Evolutionary conservation across 2,113 vertebrate species (phyloP), one percentile per base, ranked within the genome.

Genomic region (Sphaerodactylus townsendi): DNA sequence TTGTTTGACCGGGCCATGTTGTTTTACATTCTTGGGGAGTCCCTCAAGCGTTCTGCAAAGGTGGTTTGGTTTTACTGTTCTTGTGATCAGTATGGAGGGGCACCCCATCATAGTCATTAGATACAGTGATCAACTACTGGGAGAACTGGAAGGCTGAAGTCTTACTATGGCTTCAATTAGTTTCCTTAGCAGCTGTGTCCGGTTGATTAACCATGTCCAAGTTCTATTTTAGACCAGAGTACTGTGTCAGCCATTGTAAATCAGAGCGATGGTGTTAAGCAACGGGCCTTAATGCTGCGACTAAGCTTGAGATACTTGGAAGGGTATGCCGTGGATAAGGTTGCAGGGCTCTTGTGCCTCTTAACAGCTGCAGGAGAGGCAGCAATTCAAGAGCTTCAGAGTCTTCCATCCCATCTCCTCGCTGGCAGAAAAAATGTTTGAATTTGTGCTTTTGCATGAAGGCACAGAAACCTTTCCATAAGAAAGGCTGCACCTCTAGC

Each of bases 171-270:
- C 35, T 77, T 77, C 59, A 4, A 14, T n/a, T 53, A 25, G 10
- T 72, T 86, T 48, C 46, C 75, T 50, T 44, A 77, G 33, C 35
- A 44, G 13, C n/a, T 68, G 9, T 19, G 11, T 62, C n/a, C 39
- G 70, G 73, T 39, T 56, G 8, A 66, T 81, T 64, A 77, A 19
- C 30, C 41, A 25, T 23, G 44, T 76, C 82, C 41, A 69, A 77
- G 78, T 25, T 81, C 79, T 85, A 77, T 88, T 88, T 88, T 78
- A 77, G 66, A 15, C 56, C 9, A 25, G 28, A 46, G 44, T 66
- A 77, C 62, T 56, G n/a, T 68, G 33, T 77, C 50, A 81, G 85
- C 81, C 3, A 35, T 50, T 59, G 62, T 76, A 81, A 65, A 72
- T 68, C 46, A 46, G 68, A 73, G 77, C 48, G 73, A 71, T 14